Conservation (phyloP, 1,140 invertebrate species). For the Eciton burchellii region DNA sequence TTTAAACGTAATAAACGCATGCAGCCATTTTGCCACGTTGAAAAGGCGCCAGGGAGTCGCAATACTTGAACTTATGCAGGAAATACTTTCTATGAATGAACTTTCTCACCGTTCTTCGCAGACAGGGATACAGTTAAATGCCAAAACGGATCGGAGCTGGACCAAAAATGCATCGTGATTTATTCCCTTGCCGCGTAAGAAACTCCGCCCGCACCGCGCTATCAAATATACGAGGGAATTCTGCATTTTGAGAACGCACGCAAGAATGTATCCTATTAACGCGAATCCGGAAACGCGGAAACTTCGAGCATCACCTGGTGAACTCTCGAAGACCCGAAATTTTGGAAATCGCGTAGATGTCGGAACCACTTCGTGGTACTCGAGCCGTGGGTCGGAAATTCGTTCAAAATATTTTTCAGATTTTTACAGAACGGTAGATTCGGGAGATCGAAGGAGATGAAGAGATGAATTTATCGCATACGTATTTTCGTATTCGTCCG, state of each 20-base stretch:
- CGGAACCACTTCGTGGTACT: background rate
- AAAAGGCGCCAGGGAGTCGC: conserved; percentile 35
- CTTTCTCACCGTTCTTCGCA: conserved; percentile 48
- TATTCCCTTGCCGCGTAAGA: conserved; percentile 11
- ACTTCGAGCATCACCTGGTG: background rate
- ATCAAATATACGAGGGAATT: conserved; percentile 46
- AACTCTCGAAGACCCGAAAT: background rate
- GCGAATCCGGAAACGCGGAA: background rate
- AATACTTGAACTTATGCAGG: conserved; percentile 47
- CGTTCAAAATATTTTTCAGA: background rate
- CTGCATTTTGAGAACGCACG: background rate
- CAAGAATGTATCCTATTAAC: background rate
- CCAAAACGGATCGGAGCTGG: conserved; percentile 27
- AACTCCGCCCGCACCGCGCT: background rate
- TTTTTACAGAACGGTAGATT: background rate
- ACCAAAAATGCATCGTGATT: conserved; percentile 32
- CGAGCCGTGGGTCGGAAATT: background rate
- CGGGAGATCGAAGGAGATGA: background rate
- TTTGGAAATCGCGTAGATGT: background rate
- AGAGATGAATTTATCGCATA: background rate
- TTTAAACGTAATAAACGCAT: conserved; percentile 42
- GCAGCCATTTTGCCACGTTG: conserved; percentile 2
- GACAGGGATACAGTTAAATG: conserved; percentile 40
- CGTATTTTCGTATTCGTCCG: conserved; percentile 1
- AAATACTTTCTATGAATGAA: conserved; percentile 60